Evolutionary conservation across 1,140 invertebrate genomes (phyloP), one percentile per base, ranked within the genome.

Genomic region (Lucilia cuprina): DNA sequence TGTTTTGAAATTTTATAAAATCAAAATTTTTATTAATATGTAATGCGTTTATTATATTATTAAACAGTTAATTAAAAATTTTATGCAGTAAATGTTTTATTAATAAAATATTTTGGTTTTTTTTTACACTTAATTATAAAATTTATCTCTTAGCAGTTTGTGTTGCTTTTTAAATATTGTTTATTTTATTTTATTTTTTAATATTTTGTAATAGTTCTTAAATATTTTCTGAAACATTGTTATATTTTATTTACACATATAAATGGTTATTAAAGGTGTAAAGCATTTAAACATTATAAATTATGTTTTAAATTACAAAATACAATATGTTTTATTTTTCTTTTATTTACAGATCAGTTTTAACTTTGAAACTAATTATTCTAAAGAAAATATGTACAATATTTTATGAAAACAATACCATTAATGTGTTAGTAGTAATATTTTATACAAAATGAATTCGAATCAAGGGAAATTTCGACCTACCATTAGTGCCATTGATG

Each of bases 391-490:
- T 78, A 41, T 49, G 34, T 49, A 35, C 25, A 78, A 41, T 41
- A 78, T 78, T 78, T 78, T 70, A 70, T 21, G 19, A 19, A 25
- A 70, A 70, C 25, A 60, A 41, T 3, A 41, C 10, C 1, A 70
- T 25, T 25, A 70, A 70, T 70, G 65, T 9, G 10, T 13, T 55
- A 30, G 25, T 30, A 30, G 25, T 30, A n/a, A 55, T 55, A 74
- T 74, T 25, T 74, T 34, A 21, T 74, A 21, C 19, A 84, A 35
- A 74, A 90, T 90, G 89, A 87, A 89, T 82, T 86, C 89, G 50
- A 90, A 86, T 87, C 89, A 89, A 85, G 89, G 89, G 84, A 90
- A 90, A 47, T 90, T 90, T 35, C 90, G 89, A 78, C 89, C 89
- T 34, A 89, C 87, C 49, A 88, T 90, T 30, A 88, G 87, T 82